Conservation (phyloP, 2,797 vertebrate genomes). For the Pipistrellus kuhlii region DNA sequence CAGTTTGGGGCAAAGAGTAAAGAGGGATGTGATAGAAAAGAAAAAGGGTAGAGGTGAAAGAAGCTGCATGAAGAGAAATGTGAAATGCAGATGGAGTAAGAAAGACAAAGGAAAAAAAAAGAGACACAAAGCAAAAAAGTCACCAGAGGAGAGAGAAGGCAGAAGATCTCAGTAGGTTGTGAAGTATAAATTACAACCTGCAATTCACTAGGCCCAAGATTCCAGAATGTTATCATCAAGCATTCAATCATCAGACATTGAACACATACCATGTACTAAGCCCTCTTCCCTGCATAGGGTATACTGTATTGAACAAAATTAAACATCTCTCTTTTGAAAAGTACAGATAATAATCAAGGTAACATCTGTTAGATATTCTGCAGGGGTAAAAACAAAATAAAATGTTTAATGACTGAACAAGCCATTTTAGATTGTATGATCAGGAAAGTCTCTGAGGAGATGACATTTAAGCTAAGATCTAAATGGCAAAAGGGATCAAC, state of each 20-base stretch:
- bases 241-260: neutral
- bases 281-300: neutral
- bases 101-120: neutral
- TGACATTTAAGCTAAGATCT: slow-evolving; percentile 12
- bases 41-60: neutral
- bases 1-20: neutral
- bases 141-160: neutral
- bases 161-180: neutral
- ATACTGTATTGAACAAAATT: neutral
- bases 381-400: neutral
- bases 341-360: neutral
- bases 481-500: neutral
- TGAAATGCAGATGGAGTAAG: neutral
- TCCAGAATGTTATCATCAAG: neutral
- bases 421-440: neutral
- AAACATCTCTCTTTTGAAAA: slow-evolving; percentile 12
- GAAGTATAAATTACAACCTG: neutral
- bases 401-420: neutral
- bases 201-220: neutral
- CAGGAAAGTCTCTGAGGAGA: neutral
- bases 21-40: neutral
- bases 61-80: neutral
- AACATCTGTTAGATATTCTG: neutral
- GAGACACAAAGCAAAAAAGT: neutral
- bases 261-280: neutral